Base-by-base conservation (phyloP, 2,888 invertebrate species). In the Carcina quercana region DNA sequence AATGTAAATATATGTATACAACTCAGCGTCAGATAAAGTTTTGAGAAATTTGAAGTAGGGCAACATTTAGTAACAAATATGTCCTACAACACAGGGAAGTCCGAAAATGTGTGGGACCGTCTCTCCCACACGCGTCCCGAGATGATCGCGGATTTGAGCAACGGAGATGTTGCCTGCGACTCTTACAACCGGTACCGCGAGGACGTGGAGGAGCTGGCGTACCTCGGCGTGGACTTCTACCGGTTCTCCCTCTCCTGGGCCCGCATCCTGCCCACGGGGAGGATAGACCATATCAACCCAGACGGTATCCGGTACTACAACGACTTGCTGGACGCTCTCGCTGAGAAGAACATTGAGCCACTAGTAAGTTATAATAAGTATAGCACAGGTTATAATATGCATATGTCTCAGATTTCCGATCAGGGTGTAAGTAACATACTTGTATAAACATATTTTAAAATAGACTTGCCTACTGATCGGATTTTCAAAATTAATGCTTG, bases 151-250 rank as follows among this genome's bases (percentile, higher is more conserved):
- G 88, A 90, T 38, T 68, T 76, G 1, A 83, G 86, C 2, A 90
- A 86, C 35, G 92, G 89, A 0, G 90, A 92, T 49, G 56, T 90
- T 2, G 89, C 92, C 0, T 88, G 89, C 40, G 89, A 92, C 63
- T 90, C 90, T 2, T 91, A 90, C 65, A 78, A 90, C 61, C 86
- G 87, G 38, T 90, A 87, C 56, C 79, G 71, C 35, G 88, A 90
- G 38, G 87, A 88, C 49, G 84, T 88, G 0, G 71, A 75, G n/a
- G 72, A 82, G 28, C 45, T 87, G 14, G 68, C 61, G 1, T 53
- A 80, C 45, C 63, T 87, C 1, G 86, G 86, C 3, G 86, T 88
- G 0, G 76, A 87, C 47, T 86, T 85, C 60, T 87, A 87, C 51
- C 67, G 82, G 13, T 83, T 87, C 47, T 87, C 87, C 0, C 56